Evolutionary conservation across 2,797 vertebrate species (phyloP), one percentile per base, ranked within the genome.

Genomic region (Aythya fuligula): DNA sequence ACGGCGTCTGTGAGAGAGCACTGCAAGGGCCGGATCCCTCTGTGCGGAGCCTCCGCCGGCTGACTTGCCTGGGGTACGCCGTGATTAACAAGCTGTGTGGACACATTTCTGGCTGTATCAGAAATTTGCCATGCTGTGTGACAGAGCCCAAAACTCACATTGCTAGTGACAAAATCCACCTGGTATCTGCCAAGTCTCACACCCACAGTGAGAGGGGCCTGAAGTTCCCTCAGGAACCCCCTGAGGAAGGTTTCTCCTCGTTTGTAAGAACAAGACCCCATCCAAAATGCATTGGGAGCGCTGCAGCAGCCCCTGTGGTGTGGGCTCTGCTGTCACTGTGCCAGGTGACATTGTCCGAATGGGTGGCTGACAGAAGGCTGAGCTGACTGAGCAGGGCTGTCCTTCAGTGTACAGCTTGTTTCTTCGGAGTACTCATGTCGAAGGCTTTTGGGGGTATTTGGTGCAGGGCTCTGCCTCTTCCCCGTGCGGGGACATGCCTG

Each of bases 21-120:
- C 39, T 1, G 3, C 0, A 1, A 87, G 64, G 0, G 0, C 3
- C 2, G n/a, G 8, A 43, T 8, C 1, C 9, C n/a, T 57, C 56
- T 5, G 25, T 3, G 13, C n/a, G 15, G 25, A 24, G 28, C 54
- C 38, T 18, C 25, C 1, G 0, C 34, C 39, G 2, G 1, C 3
- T 10, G 27, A 28, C 58, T 87, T 1, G 2, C 47, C 54, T 2
- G 3, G 7, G 6, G 30, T 36, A 13, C 27, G 19, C 19, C 7
- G 25, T 27, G 54, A 64, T 77, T 67, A 43, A 76, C 18, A 47
- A 38, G 7, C 53, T 28, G 49, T 69, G 34, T 4, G 4, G 72
- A 49, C 28, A 49, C 0, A 19, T 67, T 77, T 83, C 67, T 93
- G 80, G 36, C 53, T 16, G 3, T 21, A 43, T 28, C 54, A 80